phyloP scores from a whole-genome alignment of 2,797 vertebrate genomes.

The Hemitrygon akajei region DNA sequence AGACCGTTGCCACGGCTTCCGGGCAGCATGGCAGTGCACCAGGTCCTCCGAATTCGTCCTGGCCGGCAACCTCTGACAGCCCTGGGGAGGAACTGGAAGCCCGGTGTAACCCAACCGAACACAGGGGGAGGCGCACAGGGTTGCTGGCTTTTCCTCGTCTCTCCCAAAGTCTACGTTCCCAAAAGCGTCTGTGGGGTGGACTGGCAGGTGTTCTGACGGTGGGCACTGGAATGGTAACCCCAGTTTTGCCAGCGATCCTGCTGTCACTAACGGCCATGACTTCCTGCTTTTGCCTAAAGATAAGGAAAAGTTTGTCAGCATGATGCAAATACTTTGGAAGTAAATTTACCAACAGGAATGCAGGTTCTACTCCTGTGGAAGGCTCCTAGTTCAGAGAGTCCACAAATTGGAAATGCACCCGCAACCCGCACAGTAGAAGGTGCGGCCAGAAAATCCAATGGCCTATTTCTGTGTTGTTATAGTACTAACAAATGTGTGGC shows the following conservation, averaged over 20 bases:
- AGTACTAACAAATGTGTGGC: no score
- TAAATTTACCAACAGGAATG: not conserved
- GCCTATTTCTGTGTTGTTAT: no score
- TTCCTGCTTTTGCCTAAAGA: slow-evolving; percentile 76
- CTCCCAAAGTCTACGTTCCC: slow-evolving; percentile 59
- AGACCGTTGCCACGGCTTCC: slow-evolving; percentile 70
- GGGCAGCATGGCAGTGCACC: slow-evolving; percentile 57
- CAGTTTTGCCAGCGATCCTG: slow-evolving; percentile 63
- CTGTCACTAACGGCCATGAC: slow-evolving; percentile 55
- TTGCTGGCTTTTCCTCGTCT: slow-evolving; percentile 57
- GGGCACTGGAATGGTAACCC: slow-evolving; percentile 60
- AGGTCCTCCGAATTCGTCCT: slow-evolving; percentile 80
- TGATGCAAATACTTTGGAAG: not conserved
- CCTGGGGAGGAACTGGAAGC: slow-evolving; percentile 47
- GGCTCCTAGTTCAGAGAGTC: no score
- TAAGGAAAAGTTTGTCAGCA: not conserved
- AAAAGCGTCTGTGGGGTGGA: slow-evolving; percentile 68
- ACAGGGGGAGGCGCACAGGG: slow-evolving; percentile 55
- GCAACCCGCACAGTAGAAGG: no score
- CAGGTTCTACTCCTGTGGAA: no score
- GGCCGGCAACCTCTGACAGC: slow-evolving; percentile 63
- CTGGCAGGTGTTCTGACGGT: slow-evolving; percentile 69
- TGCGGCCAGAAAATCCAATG: no score
- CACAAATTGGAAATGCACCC: no score
- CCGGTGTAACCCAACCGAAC: slow-evolving; percentile 44